These are phyloP conservation scores for Ornithoptera priamus DNA, from an alignment of 2,888 invertebrate species.

Conservation along the genomic window DNA sequence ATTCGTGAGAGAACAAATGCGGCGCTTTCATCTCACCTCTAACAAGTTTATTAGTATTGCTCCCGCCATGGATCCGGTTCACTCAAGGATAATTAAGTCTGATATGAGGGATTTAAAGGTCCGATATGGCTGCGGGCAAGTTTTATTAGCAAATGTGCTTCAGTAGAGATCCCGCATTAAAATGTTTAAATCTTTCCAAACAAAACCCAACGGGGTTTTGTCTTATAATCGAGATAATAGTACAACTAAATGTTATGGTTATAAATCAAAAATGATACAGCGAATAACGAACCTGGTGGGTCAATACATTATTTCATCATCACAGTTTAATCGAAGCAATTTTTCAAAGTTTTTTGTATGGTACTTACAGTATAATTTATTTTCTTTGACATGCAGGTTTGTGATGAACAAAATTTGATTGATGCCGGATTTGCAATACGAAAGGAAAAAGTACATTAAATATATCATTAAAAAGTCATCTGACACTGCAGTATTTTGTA, in stretches of 20 bases:
- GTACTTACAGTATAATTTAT: constrained; percentile 62
- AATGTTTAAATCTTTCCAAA: too few species aligned
- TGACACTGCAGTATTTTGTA: neutral
- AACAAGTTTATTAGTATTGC: constrained; percentile 63
- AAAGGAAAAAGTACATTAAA: constrained; percentile 13
- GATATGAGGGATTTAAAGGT: constrained; percentile 48
- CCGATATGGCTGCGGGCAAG: constrained; percentile 38
- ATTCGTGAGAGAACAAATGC: constrained; percentile 61
- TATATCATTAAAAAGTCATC: constrained; percentile 18
- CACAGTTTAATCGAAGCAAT: constrained; percentile 65
- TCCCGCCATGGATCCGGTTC: constrained; percentile 54
- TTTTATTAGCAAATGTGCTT: constrained; percentile 24
- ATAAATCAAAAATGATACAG: constrained; percentile 39
- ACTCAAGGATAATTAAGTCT: constrained; percentile 55
- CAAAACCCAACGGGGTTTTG: too few species aligned
- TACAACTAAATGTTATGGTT: neutral
- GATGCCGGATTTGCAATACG: constrained; percentile 51
- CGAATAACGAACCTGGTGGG: constrained; percentile 52
- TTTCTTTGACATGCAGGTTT: constrained; percentile 55
- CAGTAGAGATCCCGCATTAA: too few species aligned
- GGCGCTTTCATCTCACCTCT: constrained; percentile 63
- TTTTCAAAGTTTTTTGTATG: constrained; percentile 71
- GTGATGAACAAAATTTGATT: constrained; percentile 64
- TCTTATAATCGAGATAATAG: too few species aligned
- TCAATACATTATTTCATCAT: constrained; percentile 58